Base-by-base conservation (phyloP, 35 echinoderm and acorn worm genomes). In the Stichopus chloronotus region DNA sequence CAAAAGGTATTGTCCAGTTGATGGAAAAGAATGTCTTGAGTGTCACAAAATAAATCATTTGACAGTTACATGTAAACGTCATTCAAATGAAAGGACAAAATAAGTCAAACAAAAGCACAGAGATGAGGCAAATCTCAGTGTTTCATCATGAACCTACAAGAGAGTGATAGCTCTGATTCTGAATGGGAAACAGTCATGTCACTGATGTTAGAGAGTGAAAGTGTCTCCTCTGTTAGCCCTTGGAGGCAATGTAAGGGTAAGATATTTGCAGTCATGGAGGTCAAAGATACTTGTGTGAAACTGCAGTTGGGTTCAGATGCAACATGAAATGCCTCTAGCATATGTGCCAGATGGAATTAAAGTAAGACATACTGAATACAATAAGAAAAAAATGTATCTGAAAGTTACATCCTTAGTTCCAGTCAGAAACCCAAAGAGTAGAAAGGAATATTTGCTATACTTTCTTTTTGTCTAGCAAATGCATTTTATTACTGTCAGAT, bases 281-380 rank as follows among this genome's bases (percentile, higher is more conserved):
- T 82, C 9, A 65, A 81, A 23, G 78, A 52, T 56, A 5, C 12
- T 10, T 14, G 5, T 6, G 20, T 58, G 20, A 80, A 61, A 76
- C 53, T 95, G 19, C 94, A 95, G 58, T 12, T 92, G 24, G 90
- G 92, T 80, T 78, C 90, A 81, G 94, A 80, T 9, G 90, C 90
- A 76, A 92, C 89, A 53, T 83, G 78, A 23, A 95, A 92, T 60
- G 80, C n/a, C n/a, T n/a, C n/a, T n/a, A n/a, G n/a, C n/a, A n/a
- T n/a, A n/a, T n/a, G n/a, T n/a, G n/a, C n/a, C n/a, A n/a, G n/a
- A 43, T 43, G 30, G 30, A 43, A 43, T 43, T 43, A 43, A 43
- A 43, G 30, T 43, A 43, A 43, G 30, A 43, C 30, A 43, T 43
- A 3, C 30, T 43, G 30, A 43, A 43, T 3, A 43, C 30, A 43